Evolutionary conservation across 2,797 vertebrate species (phyloP).

Genomic region (Cossypha dichroa): DNA sequence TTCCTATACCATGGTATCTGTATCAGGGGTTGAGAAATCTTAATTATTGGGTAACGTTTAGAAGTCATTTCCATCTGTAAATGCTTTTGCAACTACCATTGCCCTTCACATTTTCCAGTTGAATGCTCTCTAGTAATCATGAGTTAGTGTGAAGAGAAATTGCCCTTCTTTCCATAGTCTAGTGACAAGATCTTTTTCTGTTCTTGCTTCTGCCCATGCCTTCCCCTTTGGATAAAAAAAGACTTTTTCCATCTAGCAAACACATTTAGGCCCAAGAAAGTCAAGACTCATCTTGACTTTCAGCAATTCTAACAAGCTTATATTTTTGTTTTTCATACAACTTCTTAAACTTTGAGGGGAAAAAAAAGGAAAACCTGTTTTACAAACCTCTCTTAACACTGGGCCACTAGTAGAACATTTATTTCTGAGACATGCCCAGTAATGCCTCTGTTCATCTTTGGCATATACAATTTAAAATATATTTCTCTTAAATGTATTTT

Average conservation of each 20-base stretch:
- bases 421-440: background rate
- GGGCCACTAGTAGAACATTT: background rate
- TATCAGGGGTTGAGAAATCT: background rate
- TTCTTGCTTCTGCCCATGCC: no score
- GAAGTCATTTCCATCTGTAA: background rate
- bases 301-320: background rate
- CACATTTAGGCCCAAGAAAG: background rate
- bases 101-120: background rate
- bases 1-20: background rate
- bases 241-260: background rate
- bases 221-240: background rate
- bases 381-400: background rate
- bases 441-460: background rate
- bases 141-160: background rate
- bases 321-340: background rate
- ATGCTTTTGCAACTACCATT: background rate
- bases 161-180: background rate
- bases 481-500: background rate
- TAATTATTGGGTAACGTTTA: background rate
- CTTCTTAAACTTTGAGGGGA: background rate
- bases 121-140: background rate
- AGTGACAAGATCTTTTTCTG: background rate
- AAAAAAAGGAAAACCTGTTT: background rate
- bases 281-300: background rate
- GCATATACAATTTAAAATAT: background rate